Percentiles rank a stretch among this genome's conserved stretches.
phyloP scores from a whole-genome alignment of 1,140 invertebrate genomes.

The Cheumatopsyche charites region DNA sequence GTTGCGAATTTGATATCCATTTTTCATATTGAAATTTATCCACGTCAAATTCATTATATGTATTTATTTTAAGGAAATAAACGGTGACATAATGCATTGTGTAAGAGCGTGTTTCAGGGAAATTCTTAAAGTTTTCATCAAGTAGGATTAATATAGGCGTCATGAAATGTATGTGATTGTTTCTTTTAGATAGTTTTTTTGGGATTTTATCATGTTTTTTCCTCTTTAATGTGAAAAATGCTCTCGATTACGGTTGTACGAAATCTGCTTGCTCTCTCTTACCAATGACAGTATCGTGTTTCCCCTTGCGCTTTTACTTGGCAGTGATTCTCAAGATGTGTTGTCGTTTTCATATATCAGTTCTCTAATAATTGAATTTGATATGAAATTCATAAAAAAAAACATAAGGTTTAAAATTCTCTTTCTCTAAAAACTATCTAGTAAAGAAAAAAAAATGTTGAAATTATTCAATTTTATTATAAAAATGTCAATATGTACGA shows the following conservation, averaged over 20 bases:
- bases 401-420: too few species aligned
- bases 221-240: neutral
- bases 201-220: neutral
- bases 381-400: too few species aligned
- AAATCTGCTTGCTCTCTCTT: constrained; percentile 14
- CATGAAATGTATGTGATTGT: neutral
- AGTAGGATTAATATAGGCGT: too few species aligned
- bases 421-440: neutral
- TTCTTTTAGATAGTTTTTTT: neutral
- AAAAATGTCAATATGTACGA: too few species aligned
- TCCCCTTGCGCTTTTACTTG: constrained; percentile 37
- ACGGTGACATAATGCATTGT: neutral
- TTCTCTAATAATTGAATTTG: too few species aligned
- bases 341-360: neutral
- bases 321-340: constrained; percentile 12
- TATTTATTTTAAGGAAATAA: constrained; percentile 1
- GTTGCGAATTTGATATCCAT: neutral
- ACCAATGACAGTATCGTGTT: constrained; percentile 26
- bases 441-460: neutral
- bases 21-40: neutral
- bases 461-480: neutral
- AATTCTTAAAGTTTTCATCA: neutral
- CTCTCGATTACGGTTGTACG: neutral
- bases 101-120: neutral
- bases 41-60: neutral